Evolutionary conservation across 1,140 invertebrate genomes (phyloP).

Genomic region (Pomacea maculata): DNA sequence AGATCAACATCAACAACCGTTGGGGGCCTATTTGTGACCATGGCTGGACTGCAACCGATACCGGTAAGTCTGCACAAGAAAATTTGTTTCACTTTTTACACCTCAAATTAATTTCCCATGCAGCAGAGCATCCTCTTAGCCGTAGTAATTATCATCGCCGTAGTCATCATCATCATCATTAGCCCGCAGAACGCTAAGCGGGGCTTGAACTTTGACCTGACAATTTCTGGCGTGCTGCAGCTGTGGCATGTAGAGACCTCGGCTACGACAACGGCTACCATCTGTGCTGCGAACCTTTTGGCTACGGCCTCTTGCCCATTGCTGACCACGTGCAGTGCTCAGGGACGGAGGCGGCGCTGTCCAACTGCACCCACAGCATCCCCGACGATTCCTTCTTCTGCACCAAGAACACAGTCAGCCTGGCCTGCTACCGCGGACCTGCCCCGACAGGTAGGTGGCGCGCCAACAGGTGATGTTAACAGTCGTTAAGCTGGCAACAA

Average conservation of each 20-base stretch:
- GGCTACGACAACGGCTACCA: constrained; percentile 44
- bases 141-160: too few relatives aligned
- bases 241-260: constrained; percentile 47
- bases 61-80: neutral
- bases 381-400: neutral
- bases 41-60: constrained; percentile 45
- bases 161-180: too few relatives aligned
- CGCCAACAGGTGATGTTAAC: too few relatives aligned
- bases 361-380: constrained; percentile 31
- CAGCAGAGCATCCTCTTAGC: too few relatives aligned
- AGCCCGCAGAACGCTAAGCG: too few relatives aligned
- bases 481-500: too few relatives aligned
- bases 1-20: constrained; percentile 44
- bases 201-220: too few relatives aligned
- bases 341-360: constrained; percentile 41
- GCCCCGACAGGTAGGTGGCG: constrained; percentile 11
- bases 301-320: constrained; percentile 34
- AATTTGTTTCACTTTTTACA: too few relatives aligned
- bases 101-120: too few relatives aligned
- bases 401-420: constrained; percentile 37
- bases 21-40: constrained; percentile 49
- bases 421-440: constrained; percentile 48
- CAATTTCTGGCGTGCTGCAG: constrained; percentile 20
- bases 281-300: constrained; percentile 47
- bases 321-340: constrained; percentile 39